phyloP scores from a whole-genome alignment of 2,888 invertebrate genomes.

The Harpagoxenus sublaevis region DNA sequence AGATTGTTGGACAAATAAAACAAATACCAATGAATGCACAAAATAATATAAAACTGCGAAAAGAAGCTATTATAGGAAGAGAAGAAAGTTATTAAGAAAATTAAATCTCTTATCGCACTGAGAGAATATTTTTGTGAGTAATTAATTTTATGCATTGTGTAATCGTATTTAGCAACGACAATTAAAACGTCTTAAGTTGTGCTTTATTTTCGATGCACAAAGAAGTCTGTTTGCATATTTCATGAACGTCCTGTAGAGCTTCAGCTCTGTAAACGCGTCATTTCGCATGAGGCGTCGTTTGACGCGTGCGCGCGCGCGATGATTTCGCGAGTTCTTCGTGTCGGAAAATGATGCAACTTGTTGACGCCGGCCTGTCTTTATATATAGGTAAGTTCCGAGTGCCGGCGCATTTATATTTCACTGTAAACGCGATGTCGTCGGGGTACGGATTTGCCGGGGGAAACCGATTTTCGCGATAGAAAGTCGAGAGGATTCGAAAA shows the following conservation, averaged over 20 bases:
- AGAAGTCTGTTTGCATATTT: neutral
- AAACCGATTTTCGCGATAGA: conserved; percentile 11
- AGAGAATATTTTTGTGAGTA: neutral
- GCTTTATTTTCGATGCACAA: neutral
- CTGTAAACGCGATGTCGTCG: conserved; percentile 13
- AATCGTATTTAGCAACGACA: neutral
- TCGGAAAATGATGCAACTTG: conserved; percentile 68
- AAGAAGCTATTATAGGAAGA: too few relatives aligned
- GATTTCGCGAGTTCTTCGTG: conserved; percentile 43
- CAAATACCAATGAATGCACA: too few relatives aligned
- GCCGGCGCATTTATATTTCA: conserved; percentile 43
- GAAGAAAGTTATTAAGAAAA: neutral
- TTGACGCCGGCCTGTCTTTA: conserved; percentile 62
- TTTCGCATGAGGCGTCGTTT: conserved; percentile 20
- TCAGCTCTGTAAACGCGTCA: conserved; percentile 21
- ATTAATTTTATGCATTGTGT: neutral
- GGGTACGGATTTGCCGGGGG: neutral
- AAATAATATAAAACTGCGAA: neutral
- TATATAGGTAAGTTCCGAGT: conserved; percentile 40
- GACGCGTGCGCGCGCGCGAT: conserved; percentile 8
- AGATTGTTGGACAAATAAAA: neutral
- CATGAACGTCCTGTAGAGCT: neutral
- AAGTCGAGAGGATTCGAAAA: neutral
- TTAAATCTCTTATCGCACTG: neutral
- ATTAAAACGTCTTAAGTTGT: neutral